Percentiles rank a stretch among this genome's conserved stretches.
Evolutionary conservation across 1,140 invertebrate genomes (phyloP).

Genomic region (Triops cancriformis): DNA sequence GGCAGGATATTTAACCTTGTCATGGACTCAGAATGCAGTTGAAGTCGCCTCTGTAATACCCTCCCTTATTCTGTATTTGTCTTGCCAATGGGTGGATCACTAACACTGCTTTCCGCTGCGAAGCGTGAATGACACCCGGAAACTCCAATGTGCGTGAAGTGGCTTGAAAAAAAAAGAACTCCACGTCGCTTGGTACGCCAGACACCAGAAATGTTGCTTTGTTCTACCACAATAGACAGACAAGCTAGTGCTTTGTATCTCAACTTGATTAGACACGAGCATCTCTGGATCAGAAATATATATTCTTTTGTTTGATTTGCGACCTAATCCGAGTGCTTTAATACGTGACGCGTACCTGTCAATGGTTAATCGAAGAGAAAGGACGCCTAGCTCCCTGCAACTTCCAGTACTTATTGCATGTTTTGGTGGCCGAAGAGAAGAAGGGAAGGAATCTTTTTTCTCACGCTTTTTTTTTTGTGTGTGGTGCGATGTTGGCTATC

Average conservation of each 20-base stretch:
- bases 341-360: background rate
- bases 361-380: constrained; percentile 1
- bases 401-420: background rate
- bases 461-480: background rate
- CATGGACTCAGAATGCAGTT: background rate
- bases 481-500: too few species aligned
- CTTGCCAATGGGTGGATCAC: background rate
- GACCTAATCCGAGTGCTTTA: background rate
- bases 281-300: background rate
- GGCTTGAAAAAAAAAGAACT: background rate
- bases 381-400: background rate
- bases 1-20: background rate
- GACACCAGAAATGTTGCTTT: background rate
- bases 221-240: background rate
- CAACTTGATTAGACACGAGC: background rate
- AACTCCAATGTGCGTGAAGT: background rate
- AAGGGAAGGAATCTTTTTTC: background rate
- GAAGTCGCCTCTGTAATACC: background rate
- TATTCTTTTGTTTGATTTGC: background rate
- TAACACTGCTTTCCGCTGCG: background rate
- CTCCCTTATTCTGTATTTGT: background rate
- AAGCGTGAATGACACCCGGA: background rate
- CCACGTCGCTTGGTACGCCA: background rate
- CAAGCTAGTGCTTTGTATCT: too few species aligned
- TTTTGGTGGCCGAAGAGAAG: background rate